Evolutionary conservation across 2,113 vertebrate genomes (phyloP).

Genomic region (Oriolus oriolus): DNA sequence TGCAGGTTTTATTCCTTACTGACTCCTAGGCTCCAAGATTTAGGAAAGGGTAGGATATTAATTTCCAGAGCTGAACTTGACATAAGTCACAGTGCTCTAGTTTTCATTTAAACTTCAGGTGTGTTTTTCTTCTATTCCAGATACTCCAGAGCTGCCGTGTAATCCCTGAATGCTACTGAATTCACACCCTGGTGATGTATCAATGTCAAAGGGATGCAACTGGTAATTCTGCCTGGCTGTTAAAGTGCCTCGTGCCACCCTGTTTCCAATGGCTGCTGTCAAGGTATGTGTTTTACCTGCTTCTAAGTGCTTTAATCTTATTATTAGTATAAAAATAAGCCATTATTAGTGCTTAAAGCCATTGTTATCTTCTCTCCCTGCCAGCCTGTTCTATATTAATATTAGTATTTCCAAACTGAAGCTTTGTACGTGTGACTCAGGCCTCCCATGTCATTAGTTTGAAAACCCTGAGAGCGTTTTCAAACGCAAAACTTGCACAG

Average conservation of each 20-base stretch:
- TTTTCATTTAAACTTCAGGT: neutral
- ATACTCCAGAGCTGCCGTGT: neutral
- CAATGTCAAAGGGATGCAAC: neutral
- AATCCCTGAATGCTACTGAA: neutral
- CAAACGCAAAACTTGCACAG: neutral
- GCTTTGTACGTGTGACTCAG: neutral
- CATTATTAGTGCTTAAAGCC: neutral
- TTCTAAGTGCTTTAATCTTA: neutral
- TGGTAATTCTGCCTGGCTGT: neutral
- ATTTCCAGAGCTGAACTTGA: neutral
- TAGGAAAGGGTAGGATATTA: neutral
- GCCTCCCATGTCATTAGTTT: neutral
- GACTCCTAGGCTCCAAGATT: neutral
- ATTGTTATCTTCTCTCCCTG: neutral
- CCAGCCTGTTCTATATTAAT: neutral
- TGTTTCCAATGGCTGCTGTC: neutral
- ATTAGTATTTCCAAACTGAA: neutral
- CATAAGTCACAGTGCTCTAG: neutral
- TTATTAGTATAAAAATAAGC: neutral
- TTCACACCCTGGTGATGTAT: neutral
- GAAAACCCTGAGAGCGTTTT: constrained; percentile 3
- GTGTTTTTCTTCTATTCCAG: neutral
- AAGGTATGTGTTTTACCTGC: neutral
- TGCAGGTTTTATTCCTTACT: neutral
- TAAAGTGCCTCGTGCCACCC: neutral